Base-by-base conservation (phyloP, 2,888 invertebrate species). In the Lumbricus terrestris region DNA sequence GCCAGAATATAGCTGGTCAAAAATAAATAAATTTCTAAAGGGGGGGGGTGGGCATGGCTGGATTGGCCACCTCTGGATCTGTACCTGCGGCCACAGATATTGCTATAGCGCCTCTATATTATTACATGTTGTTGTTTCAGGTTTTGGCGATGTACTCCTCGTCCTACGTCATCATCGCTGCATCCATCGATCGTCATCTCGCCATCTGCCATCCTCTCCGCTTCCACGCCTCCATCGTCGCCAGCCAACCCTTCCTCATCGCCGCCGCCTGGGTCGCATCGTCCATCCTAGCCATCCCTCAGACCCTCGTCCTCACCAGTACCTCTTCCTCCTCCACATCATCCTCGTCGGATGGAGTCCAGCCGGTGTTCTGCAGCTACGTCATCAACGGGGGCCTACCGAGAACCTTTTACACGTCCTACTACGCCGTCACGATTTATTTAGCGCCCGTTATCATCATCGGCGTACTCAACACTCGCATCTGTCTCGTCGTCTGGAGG, bases 401-500 rank as follows among this genome's bases (percentile, higher is more conserved):
- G 6, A 15, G 69, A 1, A n/a, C 11, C 69, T 69, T 69, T n/a
- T 69, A 69, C 69, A 69, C 69, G 69, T 29, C n/a, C 29, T 69
- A 69, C n/a, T 69, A 69, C n/a, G 69, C 69, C n/a, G 29, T 69
- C 29, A 69, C 69, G 69, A 69, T 69, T n/a, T 69, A 69, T n/a
- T 13, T 69, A n/a, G 69, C 69, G 69, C 69, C 69, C 4, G 69
- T 69, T 11, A 2, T 69, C n/a, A n/a, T 69, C 29, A 69, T 69
- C 69, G 69, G 69, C 8, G 69, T 69, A 8, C 69, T 69, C 69
- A 69, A 69, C 69, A n/a, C 69, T 69, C n/a, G 69, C n/a, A 69
- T 69, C 69, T 69, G 69, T 69, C 69, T 69, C 69, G 69, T 69
- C n/a, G 69, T 69, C n/a, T 69, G 69, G 69, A 69, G 69, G 69